Evolutionary conservation across 2,888 invertebrate genomes (phyloP).

Genomic region (Gibbula magus): DNA sequence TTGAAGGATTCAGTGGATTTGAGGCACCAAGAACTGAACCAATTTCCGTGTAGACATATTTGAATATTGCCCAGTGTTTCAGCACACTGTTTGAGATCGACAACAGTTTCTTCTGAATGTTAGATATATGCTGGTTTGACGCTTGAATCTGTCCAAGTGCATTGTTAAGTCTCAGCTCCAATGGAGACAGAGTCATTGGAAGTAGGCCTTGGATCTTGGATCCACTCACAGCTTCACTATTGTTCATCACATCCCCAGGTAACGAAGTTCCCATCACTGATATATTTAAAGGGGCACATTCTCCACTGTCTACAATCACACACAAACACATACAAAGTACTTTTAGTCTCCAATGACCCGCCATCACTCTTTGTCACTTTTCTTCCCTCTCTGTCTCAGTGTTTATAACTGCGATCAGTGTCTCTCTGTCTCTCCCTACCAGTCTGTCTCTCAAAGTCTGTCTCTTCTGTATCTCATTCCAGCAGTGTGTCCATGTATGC

Average conservation of each 20-base stretch:
- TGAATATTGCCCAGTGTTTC: conserved; percentile 12
- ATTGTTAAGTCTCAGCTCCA: background rate
- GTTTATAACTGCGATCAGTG: no score
- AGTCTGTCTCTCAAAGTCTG: no score
- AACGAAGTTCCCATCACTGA: no score
- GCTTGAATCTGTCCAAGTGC: background rate
- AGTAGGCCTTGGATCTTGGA: no score
- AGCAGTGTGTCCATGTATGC: no score
- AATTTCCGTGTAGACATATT: conserved; percentile 1
- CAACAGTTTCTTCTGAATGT: background rate
- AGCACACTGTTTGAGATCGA: conserved; percentile 9
- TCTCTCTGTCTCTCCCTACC: no score
- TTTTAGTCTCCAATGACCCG: background rate
- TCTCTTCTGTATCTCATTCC: no score
- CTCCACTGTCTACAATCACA: no score
- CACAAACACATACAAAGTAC: background rate
- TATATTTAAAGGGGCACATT: no score
- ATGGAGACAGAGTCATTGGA: background rate
- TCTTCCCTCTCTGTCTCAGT: background rate
- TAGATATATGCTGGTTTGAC: background rate
- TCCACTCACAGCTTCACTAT: no score
- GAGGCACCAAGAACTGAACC: background rate
- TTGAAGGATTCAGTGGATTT: background rate
- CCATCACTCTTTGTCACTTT: background rate
- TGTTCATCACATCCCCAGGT: no score